Base-by-base conservation (phyloP, 2,797 vertebrate genomes). In the Microctenopoma steveboyesi region DNA sequence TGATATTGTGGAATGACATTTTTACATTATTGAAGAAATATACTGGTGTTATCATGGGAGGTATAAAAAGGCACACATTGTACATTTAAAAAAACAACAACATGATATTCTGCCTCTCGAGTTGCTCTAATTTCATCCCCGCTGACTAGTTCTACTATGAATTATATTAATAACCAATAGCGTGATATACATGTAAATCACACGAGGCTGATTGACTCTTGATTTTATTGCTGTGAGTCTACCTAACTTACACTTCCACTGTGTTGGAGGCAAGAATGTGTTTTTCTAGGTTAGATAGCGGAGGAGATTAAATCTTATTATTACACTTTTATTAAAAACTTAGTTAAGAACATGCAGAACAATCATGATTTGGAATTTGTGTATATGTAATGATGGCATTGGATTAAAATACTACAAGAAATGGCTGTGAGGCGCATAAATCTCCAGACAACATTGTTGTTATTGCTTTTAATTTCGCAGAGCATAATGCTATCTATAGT, bases 401-500 rank as follows among this genome's bases (percentile, higher is more conserved):
- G 42, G 53, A 80, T 79, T 51, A 67, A 67, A 58, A 55, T 61
- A 65, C 76, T 64, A 48, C 55, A 74, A 55, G 75, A 56, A 66
- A 74, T 27, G 28, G 40, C 40, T 12, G 1, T 54, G 45, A 48
- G 6, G 3, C 33, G 39, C 49, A 33, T 40, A 13, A 68, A 70
- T 81, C 69, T 72, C 60, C 39, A 67, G 72, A 80, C 69, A 69
- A 72, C 66, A 43, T 43, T 61, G 76, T 72, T 84, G 69, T 61
- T 59, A 79, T 84, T 81, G 79, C 62, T 68, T 83, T 67, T 82
- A 81, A 75, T 86, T 79, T 55, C 78, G 58, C 62, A 42, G 74
- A 78, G 75, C 79, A 76, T 76, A 81, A 74, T 86, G 74, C 77
- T 74, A 75, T 74, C 68, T 70, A 37, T 39, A 68, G 53, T 83